Evolutionary conservation across 2,797 vertebrate species (phyloP).

Genomic region (Semotilus atromaculatus): DNA sequence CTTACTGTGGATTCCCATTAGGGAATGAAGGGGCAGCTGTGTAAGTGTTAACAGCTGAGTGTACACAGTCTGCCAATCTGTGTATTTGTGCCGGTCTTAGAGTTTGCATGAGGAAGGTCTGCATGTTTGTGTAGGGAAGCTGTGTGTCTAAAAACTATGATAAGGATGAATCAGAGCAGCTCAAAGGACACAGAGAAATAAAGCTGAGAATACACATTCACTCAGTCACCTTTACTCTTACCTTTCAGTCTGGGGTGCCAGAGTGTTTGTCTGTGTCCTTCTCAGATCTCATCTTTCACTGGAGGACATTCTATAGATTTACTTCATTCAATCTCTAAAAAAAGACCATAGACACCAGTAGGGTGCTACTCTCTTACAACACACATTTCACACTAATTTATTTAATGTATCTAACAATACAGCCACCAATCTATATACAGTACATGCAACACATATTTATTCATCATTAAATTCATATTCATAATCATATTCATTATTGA

Average conservation of each 20-base stretch:
- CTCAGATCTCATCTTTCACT: slow-evolving; percentile 15
- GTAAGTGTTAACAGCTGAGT: slow-evolving; percentile 4
- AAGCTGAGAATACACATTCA: slow-evolving; percentile 10
- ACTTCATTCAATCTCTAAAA: slow-evolving; percentile 2
- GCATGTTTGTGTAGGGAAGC: slow-evolving; percentile 8
- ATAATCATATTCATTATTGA: neutral
- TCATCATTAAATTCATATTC: neutral
- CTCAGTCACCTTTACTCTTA: slow-evolving; percentile 33
- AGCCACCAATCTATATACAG: neutral
- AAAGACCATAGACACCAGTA: neutral
- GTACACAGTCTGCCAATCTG: slow-evolving; percentile 9
- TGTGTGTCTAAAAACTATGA: slow-evolving; percentile 30
- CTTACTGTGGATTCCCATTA: slow-evolving; percentile 5
- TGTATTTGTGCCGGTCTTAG: slow-evolving; percentile 1
- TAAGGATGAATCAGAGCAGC: slow-evolving; percentile 35
- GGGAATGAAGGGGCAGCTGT: slow-evolving; percentile 20
- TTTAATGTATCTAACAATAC: neutral
- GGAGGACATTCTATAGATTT: slow-evolving; percentile 6
- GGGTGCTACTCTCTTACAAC: neutral
- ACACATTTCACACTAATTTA: slow-evolving; percentile 8
- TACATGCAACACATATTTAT: neutral
- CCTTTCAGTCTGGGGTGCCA: slow-evolving; percentile 25
- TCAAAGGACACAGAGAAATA: slow-evolving; percentile 7
- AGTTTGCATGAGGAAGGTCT: neutral
- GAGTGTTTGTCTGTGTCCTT: slow-evolving; percentile 27